Evolutionary conservation across 2,888 invertebrate genomes (phyloP), one percentile per base, ranked within the genome.

Genomic region (Ctenicera cuprea): DNA sequence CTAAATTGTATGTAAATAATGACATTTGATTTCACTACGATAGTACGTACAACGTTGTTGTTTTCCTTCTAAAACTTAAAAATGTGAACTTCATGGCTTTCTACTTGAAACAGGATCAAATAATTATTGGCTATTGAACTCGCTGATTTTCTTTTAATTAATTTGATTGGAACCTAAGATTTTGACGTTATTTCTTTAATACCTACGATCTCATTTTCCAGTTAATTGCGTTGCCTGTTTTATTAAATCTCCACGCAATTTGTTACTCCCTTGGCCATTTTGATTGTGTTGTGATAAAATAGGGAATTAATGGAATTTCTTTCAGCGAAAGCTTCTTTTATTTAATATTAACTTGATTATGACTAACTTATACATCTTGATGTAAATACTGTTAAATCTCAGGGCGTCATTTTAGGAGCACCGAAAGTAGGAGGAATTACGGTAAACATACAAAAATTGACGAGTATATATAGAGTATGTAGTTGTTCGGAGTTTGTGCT

Each of bases 171-270:
- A 38, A 16, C 18, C 59, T 59, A 59, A 38, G 33, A 59, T 38
- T 37, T 57, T 18, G 12, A 57, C 33, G 16, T 16, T 57, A 57
- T 38, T 59, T 59, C 22, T 18, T 57, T 59, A 59, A 59, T 37
- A 38, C 59, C 38, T 37, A 38, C 18, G 59, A 59, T 59, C 20
- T 59, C 41, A 38, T 59, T 59, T 59, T 16, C 37, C 12, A 12
- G 59, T 38, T 59, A 38, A 59, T 59, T 59, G 59, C 38, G 18
- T 59, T 38, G 11, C 33, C 14, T 4, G 30, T 54, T 59, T 18
- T 59, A 59, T 59, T 38, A 59, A 59, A 38, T 59, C 12, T 37
- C 59, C 14, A 12, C 38, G 14, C 20, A 48, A 18, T 48, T 54
- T 54, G 30, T 9, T 16, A 16, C 12, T 37, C 41, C 20, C 59